Percentiles rank a stretch among this genome's conserved stretches.
These are phyloP conservation scores for Trachelus troglodyta DNA, from an alignment of 2,888 invertebrate species.

Conservation along the genomic window DNA sequence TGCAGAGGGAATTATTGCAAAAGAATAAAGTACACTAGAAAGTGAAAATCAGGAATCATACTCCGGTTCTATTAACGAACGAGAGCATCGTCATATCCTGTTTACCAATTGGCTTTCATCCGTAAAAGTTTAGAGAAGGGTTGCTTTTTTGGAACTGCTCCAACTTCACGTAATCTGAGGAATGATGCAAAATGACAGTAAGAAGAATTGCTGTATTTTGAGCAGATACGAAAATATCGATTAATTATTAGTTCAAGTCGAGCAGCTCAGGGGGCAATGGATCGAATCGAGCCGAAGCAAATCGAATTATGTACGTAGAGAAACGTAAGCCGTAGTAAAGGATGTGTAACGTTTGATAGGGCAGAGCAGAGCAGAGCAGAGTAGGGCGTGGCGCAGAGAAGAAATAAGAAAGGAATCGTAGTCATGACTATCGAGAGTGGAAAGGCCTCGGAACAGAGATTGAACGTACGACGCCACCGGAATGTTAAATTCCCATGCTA, in stretches of 20 bases:
- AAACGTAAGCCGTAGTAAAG: constrained; percentile 26
- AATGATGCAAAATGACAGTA: too few relatives aligned
- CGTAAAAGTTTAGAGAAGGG: too few relatives aligned
- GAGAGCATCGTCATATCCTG: too few relatives aligned
- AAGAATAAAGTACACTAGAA: too few relatives aligned
- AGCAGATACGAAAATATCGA: constrained; percentile 8
- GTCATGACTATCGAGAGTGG: constrained; percentile 42
- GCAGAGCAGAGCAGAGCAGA: constrained; percentile 49
- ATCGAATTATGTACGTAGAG: constrained; percentile 17
- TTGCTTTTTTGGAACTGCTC: too few relatives aligned
- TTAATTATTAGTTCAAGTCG: constrained; percentile 45
- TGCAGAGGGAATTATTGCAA: too few relatives aligned
- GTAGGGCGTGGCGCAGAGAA: constrained; percentile 59
- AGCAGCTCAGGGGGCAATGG: constrained; percentile 27
- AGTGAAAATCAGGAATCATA: too few relatives aligned
- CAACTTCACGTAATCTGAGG: too few relatives aligned
- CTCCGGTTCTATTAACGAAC: too few relatives aligned
- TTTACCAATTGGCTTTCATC: too few relatives aligned
- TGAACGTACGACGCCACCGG: constrained; percentile 48
- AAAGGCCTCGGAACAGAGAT: constrained; percentile 35
- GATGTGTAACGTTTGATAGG: constrained; percentile 19
- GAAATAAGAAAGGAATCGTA: constrained; percentile 61
- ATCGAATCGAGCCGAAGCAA: constrained; percentile 35
- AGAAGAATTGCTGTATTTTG: too few relatives aligned
- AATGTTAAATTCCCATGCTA: constrained; percentile 60